Percentiles rank a stretch among this genome's conserved stretches.
Evolutionary conservation across 2,888 invertebrate species (phyloP).

Genomic region (Cryptus viduatorius): DNA sequence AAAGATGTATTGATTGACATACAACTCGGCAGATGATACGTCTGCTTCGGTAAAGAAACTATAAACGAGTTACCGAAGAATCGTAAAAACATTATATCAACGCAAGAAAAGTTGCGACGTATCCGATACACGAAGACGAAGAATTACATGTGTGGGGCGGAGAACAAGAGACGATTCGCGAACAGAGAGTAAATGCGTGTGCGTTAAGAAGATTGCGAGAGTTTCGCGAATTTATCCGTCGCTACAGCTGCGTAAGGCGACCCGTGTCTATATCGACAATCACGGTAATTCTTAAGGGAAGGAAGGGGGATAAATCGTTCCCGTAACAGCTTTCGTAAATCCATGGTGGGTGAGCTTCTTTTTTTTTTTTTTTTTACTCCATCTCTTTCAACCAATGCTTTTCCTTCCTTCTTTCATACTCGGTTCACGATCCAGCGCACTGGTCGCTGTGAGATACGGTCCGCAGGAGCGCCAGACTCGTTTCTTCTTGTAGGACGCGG

Average conservation of each 20-base stretch:
- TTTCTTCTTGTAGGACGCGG: slow-evolving; percentile 47
- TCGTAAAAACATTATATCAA: slow-evolving; percentile 8
- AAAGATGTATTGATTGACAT: slow-evolving; percentile 45
- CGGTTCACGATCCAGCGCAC: slow-evolving; percentile 42
- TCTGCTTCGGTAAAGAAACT: background rate
- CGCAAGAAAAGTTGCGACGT: background rate
- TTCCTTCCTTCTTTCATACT: slow-evolving; percentile 23
- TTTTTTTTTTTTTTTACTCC: slow-evolving; percentile 28
- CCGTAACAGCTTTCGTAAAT: slow-evolving; percentile 61
- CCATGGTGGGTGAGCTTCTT: slow-evolving; percentile 40
- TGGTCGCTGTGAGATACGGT: slow-evolving; percentile 63
- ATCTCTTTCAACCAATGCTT: slow-evolving; percentile 31
- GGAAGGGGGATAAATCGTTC: slow-evolving; percentile 49
- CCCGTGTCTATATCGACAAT: slow-evolving; percentile 53
- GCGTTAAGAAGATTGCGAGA: slow-evolving; percentile 44
- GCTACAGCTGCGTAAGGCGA: slow-evolving; percentile 15
- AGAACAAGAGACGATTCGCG: background rate
- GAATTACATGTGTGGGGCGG: background rate
- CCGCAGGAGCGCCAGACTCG: slow-evolving; percentile 40
- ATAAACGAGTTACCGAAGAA: slow-evolving; percentile 17
- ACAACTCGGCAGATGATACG: slow-evolving; percentile 3
- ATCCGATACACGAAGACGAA: background rate
- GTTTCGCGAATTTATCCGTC: slow-evolving; percentile 34
- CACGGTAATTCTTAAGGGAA: slow-evolving; percentile 56
- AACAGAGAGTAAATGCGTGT: slow-evolving; percentile 10